Percentiles rank a stretch among this genome's conserved stretches.
These are phyloP conservation scores for Amphipoea oculea DNA, from an alignment of 2,888 invertebrate species.

Conservation along the genomic window DNA sequence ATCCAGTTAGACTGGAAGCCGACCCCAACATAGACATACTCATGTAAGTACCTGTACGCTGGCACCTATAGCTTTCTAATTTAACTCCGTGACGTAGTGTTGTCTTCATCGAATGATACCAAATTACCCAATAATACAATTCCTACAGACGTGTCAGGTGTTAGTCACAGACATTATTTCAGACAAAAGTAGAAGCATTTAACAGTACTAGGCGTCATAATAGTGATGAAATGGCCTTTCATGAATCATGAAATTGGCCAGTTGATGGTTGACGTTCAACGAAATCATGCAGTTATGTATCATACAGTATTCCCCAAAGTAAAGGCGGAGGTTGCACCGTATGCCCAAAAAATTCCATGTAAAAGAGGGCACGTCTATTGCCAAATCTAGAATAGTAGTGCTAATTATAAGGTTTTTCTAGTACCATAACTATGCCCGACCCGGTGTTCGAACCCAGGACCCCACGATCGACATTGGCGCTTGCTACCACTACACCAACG, in stretches of 20 bases:
- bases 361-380: background rate
- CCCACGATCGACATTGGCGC: no score
- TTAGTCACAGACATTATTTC: conserved; percentile 23
- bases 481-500: background rate
- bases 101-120: no score
- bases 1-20: background rate
- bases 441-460: background rate
- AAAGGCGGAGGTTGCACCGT: background rate
- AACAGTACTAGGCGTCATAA: background rate
- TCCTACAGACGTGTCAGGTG: background rate
- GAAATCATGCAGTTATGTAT: background rate
- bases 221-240: background rate
- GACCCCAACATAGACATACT: background rate
- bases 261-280: background rate
- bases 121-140: background rate
- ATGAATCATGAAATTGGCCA: conserved; percentile 20
- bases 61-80: background rate
- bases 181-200: background rate
- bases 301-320: background rate
- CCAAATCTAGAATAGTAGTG: background rate
- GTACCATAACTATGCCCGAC: background rate
- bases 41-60: background rate
- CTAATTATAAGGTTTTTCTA: background rate
- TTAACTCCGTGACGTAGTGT: background rate
- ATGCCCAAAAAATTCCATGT: background rate